Evolutionary conservation across 1,140 invertebrate genomes (phyloP).

Genomic region (Euwallacea fornicatus): DNA sequence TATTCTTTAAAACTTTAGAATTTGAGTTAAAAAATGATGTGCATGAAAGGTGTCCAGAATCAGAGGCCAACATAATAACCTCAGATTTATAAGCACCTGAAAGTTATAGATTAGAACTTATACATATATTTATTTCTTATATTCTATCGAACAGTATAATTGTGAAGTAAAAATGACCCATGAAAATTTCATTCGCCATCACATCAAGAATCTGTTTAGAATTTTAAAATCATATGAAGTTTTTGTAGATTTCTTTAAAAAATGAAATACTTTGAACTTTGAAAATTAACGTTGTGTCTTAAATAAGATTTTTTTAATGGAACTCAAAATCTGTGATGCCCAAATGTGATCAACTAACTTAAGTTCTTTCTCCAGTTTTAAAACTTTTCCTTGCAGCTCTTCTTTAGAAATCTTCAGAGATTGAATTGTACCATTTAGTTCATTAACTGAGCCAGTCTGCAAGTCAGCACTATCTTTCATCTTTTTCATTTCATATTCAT

Average conservation of each 20-base stretch:
- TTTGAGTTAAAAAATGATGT: neutral
- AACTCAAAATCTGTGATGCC: neutral
- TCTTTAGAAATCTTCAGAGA: conserved; percentile 52
- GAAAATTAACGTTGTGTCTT: too few species aligned
- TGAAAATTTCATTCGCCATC: too few species aligned
- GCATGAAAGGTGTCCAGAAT: too few species aligned
- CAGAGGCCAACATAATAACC: too few species aligned
- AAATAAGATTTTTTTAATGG: neutral
- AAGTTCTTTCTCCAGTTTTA: conserved; percentile 55
- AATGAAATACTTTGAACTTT: too few species aligned
- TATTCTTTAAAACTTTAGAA: neutral
- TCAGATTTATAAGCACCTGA: neutral
- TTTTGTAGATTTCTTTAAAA: too few species aligned
- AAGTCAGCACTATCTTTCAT: conserved; percentile 52
- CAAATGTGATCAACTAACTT: conserved; percentile 52
- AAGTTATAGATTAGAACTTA: neutral
- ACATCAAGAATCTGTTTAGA: too few species aligned
- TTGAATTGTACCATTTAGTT: conserved; percentile 53
- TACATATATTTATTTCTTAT: too few species aligned
- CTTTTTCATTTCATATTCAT: conserved; percentile 60
- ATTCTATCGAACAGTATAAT: too few species aligned
- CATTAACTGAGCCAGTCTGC: conserved; percentile 53
- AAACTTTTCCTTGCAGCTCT: conserved; percentile 55
- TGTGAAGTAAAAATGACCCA: too few species aligned
- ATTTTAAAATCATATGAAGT: too few species aligned